These are phyloP conservation scores for Bujurquina vittata DNA, from an alignment of 2,113 vertebrate species.

Conservation along the genomic window DNA sequence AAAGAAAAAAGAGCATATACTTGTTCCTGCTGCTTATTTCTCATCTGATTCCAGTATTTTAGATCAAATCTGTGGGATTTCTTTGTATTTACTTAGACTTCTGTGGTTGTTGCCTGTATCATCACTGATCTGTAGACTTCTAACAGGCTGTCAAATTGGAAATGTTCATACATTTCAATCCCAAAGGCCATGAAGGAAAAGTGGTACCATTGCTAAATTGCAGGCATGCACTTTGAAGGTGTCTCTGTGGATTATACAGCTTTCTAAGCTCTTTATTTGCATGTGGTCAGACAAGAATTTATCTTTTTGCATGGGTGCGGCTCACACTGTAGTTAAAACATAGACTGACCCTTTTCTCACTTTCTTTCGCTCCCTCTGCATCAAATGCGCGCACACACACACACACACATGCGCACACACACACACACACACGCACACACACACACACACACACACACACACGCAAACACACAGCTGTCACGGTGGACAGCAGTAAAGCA, in stretches of 20 bases:
- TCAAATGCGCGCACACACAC: slow-evolving; percentile 26
- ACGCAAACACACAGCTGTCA: slow-evolving; percentile 62
- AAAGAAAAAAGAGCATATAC: background rate
- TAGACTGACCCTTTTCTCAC: slow-evolving; percentile 40
- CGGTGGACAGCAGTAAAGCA: slow-evolving; percentile 64
- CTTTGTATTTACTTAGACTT: slow-evolving; percentile 7
- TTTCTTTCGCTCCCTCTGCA: slow-evolving; percentile 28
- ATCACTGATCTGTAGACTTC: slow-evolving; percentile 10
- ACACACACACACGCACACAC: slow-evolving; percentile 32
- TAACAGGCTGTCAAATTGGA: background rate
- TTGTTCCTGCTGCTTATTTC: slow-evolving; percentile 14
- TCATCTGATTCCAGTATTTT: background rate
- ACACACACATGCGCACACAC: background rate
- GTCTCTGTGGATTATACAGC: background rate
- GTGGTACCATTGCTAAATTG: background rate
- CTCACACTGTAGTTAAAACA: slow-evolving; percentile 34
- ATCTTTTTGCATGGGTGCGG: slow-evolving; percentile 35
- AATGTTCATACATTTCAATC: slow-evolving; percentile 22
- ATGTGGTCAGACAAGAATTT: slow-evolving; percentile 29
- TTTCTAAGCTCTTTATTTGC: slow-evolving; percentile 19
- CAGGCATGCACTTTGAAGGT: background rate
- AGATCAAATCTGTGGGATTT: slow-evolving; percentile 1
- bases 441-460: slow-evolving; percentile 27
- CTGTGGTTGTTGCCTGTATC: background rate
- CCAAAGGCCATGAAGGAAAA: background rate